Conservation (phyloP, 2,113 vertebrate species). For the Bolborhynchus lineola region DNA sequence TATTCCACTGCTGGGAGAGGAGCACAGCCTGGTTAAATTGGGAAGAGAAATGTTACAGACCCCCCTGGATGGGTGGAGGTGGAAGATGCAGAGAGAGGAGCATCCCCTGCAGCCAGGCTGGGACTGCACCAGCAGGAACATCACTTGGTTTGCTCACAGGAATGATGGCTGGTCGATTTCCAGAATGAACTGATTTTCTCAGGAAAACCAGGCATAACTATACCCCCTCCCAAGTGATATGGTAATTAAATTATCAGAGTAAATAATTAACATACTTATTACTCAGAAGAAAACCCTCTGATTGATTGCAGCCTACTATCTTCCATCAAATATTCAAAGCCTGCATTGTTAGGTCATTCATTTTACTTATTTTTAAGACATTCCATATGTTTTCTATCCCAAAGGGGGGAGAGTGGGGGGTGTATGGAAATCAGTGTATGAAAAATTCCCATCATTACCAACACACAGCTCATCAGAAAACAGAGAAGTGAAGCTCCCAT, state of each 20-base stretch:
- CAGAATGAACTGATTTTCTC: background rate
- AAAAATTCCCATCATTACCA: slow-evolving; percentile 21
- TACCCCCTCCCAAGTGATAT: background rate
- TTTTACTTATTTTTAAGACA: slow-evolving; percentile 10
- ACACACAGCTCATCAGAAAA: slow-evolving; percentile 24
- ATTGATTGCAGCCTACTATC: slow-evolving; percentile 18
- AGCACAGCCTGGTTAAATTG: background rate
- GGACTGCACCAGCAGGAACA: background rate
- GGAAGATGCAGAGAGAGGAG: background rate
- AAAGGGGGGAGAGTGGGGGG: background rate
- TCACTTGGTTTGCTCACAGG: background rate
- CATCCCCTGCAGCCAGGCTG: background rate
- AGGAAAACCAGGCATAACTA: background rate
- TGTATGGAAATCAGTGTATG: background rate
- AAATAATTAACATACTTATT: slow-evolving; percentile 36
- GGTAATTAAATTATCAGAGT: slow-evolving; percentile 11
- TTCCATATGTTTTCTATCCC: slow-evolving; percentile 7
- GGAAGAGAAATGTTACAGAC: background rate
- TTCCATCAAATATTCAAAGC: slow-evolving; percentile 4
- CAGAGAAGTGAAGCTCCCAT: background rate
- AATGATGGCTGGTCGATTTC: background rate
- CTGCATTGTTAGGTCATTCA: background rate
- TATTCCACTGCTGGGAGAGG: background rate
- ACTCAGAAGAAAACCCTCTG: slow-evolving; percentile 12
- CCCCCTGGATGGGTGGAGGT: accelerated